Conservation (phyloP, 64 coral and sea anemone species). For the Pocillopora verrucosa region DNA sequence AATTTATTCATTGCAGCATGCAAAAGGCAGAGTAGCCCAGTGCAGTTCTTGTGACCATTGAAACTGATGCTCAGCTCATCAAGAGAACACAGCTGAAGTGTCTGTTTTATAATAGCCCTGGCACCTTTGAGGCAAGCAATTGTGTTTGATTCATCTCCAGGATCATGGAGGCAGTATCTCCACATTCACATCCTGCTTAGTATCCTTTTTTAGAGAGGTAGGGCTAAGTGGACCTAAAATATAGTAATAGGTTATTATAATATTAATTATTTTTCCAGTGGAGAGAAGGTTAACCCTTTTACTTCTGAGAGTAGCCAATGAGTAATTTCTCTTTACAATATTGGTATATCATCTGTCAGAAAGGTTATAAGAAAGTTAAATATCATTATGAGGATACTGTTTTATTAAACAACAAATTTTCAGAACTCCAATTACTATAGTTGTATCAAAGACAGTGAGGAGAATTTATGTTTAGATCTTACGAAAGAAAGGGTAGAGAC, state of each 20-base stretch:
- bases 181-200: not conserved
- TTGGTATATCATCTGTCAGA: no score
- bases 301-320: no score
- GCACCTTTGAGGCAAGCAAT: conserved; percentile 96
- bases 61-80: conserved; percentile 94
- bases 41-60: conserved; percentile 98
- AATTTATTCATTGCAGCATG: conserved; percentile 63
- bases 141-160: conserved; percentile 61
- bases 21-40: conserved; percentile 70
- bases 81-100: conserved; percentile 62
- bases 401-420: no score
- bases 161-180: conserved; percentile 39
- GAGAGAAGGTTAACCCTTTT: no score
- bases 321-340: no score
- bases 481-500: no score
- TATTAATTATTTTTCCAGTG: no score
- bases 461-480: no score
- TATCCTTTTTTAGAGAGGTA: not conserved
- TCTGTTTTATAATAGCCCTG: conserved; percentile 87
- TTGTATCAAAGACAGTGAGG: no score
- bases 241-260: not conserved
- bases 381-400: no score
- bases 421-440: no score
- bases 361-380: no score
- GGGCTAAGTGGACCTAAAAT: not conserved